Evolutionary conservation across 2,797 vertebrate genomes (phyloP), one percentile per base, ranked within the genome.

Genomic region (Gymnopithys bicolor): DNA sequence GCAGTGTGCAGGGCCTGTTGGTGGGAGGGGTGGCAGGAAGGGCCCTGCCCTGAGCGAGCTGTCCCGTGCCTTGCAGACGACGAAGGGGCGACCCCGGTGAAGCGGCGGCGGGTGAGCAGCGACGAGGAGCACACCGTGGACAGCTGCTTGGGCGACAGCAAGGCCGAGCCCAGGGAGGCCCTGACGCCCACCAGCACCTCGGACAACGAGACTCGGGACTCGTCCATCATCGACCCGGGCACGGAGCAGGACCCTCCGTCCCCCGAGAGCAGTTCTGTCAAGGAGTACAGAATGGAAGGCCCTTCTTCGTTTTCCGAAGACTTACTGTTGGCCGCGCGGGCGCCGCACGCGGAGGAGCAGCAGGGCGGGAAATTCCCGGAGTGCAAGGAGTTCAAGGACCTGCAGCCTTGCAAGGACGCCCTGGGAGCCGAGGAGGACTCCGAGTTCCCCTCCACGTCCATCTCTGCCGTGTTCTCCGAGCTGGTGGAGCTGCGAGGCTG

Each of bases 201-300:
- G 1, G 99, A 99, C 97, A 99, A 99, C 0, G 99, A 99, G 97
- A 99, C 99, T 0, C 98, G 99, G 59, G 99, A 99, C 98, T 99
- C 99, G 7, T 99, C 99, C 1, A 98, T 99, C 90, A 99, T 99
- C 33, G 99, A 99, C 87, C 99, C 99, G 1, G 99, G 99, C 79
- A 99, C 99, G 0, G 99, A 99, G 96, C 99, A 99, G 96, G 99
- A 99, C 91, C 99, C 98, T 71, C 99, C 99, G 79, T 99, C 98
- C 25, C 99, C 99, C 4, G 99, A 98, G 64, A 98, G 97, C 32
- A 75, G 95, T 77, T 98, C 98, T 59, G 46, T 98, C 55, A 98
- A 99, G 87, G 99, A 99, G 96, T 99, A 99, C 96, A 98, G 99
- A 97, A 98, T 99, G 98, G 99, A 99, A 89, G 98, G 97, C 22